Evolutionary conservation across 2,888 invertebrate genomes (phyloP).

Genomic region (Acanthopleura granulata): DNA sequence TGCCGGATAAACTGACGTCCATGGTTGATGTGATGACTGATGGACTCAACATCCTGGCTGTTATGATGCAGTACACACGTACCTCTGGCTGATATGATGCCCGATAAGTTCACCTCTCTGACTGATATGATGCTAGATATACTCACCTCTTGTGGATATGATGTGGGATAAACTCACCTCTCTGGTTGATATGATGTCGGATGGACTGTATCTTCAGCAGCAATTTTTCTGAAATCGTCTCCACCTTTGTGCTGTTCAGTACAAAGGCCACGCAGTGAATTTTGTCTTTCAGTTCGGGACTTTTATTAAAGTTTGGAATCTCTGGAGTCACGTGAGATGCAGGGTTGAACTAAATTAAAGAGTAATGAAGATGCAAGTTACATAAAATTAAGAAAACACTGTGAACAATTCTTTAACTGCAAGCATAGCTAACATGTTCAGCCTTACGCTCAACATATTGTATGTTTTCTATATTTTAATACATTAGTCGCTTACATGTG

Average conservation of each 20-base stretch:
- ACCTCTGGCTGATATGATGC: not conserved
- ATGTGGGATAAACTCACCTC: slow-evolving; percentile 28
- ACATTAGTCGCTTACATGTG: too few species aligned
- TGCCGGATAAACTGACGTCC: too few species aligned
- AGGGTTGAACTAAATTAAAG: slow-evolving; percentile 34
- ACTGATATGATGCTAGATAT: not conserved
- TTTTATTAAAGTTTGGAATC: slow-evolving; percentile 30
- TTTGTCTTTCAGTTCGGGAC: slow-evolving; percentile 37
- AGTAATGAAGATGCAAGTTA: too few species aligned
- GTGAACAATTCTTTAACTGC: too few species aligned
- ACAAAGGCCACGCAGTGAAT: slow-evolving; percentile 48
- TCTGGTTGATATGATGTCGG: slow-evolving; percentile 35
- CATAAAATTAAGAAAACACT: too few species aligned
- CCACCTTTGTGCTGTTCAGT: slow-evolving; percentile 37
- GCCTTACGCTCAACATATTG: too few species aligned
- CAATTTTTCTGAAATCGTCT: slow-evolving; percentile 36
- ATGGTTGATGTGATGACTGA: too few species aligned
- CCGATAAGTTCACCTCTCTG: not conserved
- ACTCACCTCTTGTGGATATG: too few species aligned
- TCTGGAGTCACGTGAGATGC: slow-evolving; percentile 31
- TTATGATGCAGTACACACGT: too few species aligned
- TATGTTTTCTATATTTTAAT: too few species aligned
- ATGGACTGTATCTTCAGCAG: slow-evolving; percentile 39
- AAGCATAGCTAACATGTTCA: too few species aligned
- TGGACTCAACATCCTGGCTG: not conserved